Percentiles rank a stretch among this genome's conserved stretches.
Evolutionary conservation across 2,797 vertebrate species (phyloP).

Genomic region (Propithecus deckenii): DNA sequence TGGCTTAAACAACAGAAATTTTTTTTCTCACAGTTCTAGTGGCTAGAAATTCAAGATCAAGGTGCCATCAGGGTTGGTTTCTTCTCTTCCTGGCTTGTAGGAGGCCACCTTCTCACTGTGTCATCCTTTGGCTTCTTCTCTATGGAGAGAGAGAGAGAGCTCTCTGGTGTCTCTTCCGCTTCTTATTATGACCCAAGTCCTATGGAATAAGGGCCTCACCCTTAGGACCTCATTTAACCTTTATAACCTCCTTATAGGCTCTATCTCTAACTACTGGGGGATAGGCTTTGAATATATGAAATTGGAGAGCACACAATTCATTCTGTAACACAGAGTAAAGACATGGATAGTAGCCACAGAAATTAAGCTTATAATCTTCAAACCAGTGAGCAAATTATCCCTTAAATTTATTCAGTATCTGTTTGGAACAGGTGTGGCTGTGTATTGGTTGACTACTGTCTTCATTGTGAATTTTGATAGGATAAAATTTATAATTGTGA

Average conservation of each 20-base stretch:
- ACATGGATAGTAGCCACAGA: background rate
- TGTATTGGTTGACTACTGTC: background rate
- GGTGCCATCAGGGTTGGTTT: background rate
- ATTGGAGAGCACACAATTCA: background rate
- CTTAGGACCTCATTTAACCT: background rate
- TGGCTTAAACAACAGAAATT: background rate
- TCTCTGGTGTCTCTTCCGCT: background rate
- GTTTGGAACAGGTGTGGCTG: background rate
- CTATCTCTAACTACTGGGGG: background rate
- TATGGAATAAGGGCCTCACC: background rate
- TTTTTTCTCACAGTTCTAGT: background rate
- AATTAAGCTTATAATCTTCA: conserved; percentile 8
- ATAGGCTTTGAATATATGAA: background rate
- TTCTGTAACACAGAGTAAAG: background rate
- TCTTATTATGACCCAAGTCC: background rate
- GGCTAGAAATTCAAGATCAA: background rate
- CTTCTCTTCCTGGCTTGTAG: background rate
- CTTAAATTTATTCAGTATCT: background rate
- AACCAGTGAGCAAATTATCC: background rate
- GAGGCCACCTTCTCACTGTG: background rate
- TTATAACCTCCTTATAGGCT: background rate
- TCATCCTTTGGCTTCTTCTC: background rate
- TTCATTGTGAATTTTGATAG: conserved; percentile 24
- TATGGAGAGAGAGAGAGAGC: background rate
- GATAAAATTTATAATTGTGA: background rate